Base-by-base conservation (phyloP, 2,113 vertebrate species). In the Corythornis cristatus region DNA sequence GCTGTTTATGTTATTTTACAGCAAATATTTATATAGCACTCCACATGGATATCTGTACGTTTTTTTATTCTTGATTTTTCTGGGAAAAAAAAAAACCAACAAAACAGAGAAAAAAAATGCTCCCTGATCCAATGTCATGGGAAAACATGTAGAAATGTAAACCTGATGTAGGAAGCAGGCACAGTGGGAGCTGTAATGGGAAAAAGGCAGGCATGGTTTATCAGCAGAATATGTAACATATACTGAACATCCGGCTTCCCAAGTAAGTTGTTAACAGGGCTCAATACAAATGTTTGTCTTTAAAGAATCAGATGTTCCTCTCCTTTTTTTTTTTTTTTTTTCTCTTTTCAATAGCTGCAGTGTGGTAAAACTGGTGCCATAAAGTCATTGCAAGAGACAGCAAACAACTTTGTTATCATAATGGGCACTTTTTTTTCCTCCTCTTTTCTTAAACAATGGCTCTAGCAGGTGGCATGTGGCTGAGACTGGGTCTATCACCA, bases 381-480 rank as follows among this genome's bases (percentile, higher is more conserved):
- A 97, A 98, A 98, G 98, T 98, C 96, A 98, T 96, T 97, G 96
- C 88, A 92, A 98, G 97, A 96, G 90, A 97, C 89, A 96, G 93
- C 96, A 97, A 97, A 97, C 97, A 98, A 98, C 98, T 98, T 98
- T 98, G 98, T 98, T 97, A 98, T 98, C 98, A 96, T 98, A 98
- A 98, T 98, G 94, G 98, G 96, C 95, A 96, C 94, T 93, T 90
- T 42, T 11, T 96, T 94, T 93, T 88, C n/a, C 42, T 56, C 97
- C 85, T 76, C 1, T 51, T 84, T 92, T 71, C 79, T 84, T 48
- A 86, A 97, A 99, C 98, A 99, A 99, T 98, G 95, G 97, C 96
- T 98, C 60, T 98, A 98, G 98, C 99, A 99, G 99, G 99, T 99
- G 99, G 98, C 98, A 98, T 98, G 97, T 98, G 97, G 98, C 95